Percentiles rank a stretch among this genome's conserved stretches.
phyloP scores from a whole-genome alignment of 2,797 vertebrate species.

The Chanos chanos region DNA sequence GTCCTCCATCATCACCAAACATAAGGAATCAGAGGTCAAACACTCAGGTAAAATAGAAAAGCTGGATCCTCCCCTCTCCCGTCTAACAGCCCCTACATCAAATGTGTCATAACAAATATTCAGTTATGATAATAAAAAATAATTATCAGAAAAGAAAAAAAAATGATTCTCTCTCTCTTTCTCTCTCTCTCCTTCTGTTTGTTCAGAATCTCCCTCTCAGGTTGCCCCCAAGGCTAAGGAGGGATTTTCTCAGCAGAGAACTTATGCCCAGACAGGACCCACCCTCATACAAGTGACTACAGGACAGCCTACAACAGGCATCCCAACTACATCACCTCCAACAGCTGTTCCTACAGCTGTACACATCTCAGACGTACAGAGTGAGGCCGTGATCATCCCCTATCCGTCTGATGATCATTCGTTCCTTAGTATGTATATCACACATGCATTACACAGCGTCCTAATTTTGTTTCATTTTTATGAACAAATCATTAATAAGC shows the following conservation, averaged over 20 bases:
- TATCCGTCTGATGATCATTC: conserved; percentile 63
- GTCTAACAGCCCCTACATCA: no score
- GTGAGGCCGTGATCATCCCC: conserved; percentile 61
- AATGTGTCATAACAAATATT: background rate
- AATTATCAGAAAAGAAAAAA: background rate
- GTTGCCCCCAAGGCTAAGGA: conserved; percentile 22
- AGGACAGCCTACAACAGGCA: conserved; percentile 32
- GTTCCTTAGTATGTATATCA: conserved; percentile 72
- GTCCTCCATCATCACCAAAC: conserved; percentile 75
- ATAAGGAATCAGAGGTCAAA: conserved; percentile 53
- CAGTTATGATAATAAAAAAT: no score
- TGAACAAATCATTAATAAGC: no score
- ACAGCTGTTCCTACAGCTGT: conserved; percentile 13
- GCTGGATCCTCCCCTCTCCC: background rate
- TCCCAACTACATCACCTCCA: background rate
- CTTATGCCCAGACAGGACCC: conserved; percentile 8
- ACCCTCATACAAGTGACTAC: conserved; percentile 22
- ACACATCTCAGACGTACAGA: conserved; percentile 43
- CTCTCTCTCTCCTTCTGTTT: background rate
- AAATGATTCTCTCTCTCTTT: background rate
- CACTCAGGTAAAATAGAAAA: conserved; percentile 57
- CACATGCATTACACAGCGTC: background rate
- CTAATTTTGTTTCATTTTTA: no score
- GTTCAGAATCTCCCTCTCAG: conserved; percentile 40
- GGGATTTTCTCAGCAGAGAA: conserved; percentile 9